phyloP scores from a whole-genome alignment of 64 coral and sea anemone species.

The Dendrophyllia cribrosa region DNA sequence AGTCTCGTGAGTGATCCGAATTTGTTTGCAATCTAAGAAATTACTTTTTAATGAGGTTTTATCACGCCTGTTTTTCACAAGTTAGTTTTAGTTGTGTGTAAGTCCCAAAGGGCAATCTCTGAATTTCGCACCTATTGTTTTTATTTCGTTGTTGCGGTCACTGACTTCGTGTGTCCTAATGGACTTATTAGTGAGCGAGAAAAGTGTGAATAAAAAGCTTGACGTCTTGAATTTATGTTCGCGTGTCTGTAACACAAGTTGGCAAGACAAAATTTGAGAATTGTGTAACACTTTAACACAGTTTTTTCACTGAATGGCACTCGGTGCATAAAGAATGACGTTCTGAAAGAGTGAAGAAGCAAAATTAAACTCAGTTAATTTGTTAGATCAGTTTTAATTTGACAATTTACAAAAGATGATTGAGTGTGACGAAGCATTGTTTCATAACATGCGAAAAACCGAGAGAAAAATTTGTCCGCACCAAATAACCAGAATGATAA shows the following conservation, averaged over 20 bases:
- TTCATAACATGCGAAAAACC: not conserved
- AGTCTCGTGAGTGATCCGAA: too few species aligned
- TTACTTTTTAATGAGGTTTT: too few species aligned
- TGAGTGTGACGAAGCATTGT: constrained; percentile 37
- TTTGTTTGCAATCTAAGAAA: too few species aligned
- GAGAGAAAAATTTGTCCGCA: not conserved
- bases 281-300: too few species aligned
- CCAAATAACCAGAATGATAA: constrained; percentile 29
- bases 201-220: not conserved
- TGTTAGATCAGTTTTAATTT: constrained; percentile 24
- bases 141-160: not conserved
- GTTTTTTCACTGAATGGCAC: not conserved
- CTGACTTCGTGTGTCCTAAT: not conserved
- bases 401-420: not conserved
- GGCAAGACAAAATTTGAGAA: too few species aligned
- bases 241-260: not conserved
- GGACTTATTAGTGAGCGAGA: not conserved
- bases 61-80: not conserved
- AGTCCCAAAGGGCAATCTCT: constrained; percentile 21
- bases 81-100: not conserved
- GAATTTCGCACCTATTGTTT: not conserved
- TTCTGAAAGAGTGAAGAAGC: not conserved
- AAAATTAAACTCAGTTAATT: not conserved
- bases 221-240: not conserved
- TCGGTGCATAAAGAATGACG: not conserved